These are phyloP conservation scores for Drosophila nr. fundita DNA, from an alignment of 2,888 invertebrate genomes.

Conservation along the genomic window DNA sequence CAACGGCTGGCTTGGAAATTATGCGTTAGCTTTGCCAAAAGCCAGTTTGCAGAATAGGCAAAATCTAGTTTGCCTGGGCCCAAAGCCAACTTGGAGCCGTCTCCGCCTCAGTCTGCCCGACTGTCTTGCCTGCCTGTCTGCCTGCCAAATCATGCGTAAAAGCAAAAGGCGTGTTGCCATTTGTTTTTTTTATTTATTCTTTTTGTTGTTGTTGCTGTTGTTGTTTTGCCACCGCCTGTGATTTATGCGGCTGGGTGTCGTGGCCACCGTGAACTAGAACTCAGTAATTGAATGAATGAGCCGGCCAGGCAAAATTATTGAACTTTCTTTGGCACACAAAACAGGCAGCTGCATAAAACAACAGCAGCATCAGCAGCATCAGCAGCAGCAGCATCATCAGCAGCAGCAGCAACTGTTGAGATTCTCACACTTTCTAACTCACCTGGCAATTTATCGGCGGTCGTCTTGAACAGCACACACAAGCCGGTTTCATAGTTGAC, in stretches of 20 bases:
- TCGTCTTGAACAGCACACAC: constrained; percentile 95
- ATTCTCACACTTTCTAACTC: constrained; percentile 84
- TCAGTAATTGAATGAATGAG: constrained; percentile 77
- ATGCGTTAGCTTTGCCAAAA: constrained; percentile 73
- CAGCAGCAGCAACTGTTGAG: constrained; percentile 31
- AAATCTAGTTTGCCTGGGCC: constrained; percentile 75
- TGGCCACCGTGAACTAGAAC: constrained; percentile 76
- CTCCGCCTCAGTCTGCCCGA: constrained; percentile 8
- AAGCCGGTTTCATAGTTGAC: constrained; percentile 98
- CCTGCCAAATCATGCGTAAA: constrained; percentile 75
- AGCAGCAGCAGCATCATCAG: neutral
- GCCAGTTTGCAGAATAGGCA: constrained; percentile 79
- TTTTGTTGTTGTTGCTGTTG: neutral
- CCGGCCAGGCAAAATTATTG: constrained; percentile 70
- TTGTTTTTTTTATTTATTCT: neutral
- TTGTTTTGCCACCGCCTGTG: neutral
- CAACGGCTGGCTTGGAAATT: constrained; percentile 69
- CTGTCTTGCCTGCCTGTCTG: constrained; percentile 14
- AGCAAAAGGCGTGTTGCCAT: constrained; percentile 62
- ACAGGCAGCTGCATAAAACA: constrained; percentile 24
- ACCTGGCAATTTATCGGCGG: constrained; percentile 96
- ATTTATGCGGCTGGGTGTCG: neutral
- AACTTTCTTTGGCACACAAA: constrained; percentile 79
- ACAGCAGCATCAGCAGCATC: neutral
- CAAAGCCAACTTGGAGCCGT: constrained; percentile 53